Evolutionary conservation across 2,888 invertebrate genomes (phyloP).

Genomic region (Philopedon plagiatum): DNA sequence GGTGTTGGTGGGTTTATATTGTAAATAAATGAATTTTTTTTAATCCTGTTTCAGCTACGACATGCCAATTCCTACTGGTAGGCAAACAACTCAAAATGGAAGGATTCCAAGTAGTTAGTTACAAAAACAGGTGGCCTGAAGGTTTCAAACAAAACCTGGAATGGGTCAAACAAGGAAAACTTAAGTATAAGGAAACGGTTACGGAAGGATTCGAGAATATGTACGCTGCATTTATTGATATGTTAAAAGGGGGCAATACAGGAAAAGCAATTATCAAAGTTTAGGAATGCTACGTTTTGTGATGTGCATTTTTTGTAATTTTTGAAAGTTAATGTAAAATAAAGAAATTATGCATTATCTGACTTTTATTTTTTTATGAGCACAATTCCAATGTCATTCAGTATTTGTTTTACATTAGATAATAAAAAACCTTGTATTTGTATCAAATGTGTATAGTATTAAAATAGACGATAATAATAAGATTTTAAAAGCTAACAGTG

Average conservation of each 20-base stretch:
- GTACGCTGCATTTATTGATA: constrained; percentile 56
- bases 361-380: no score
- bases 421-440: no score
- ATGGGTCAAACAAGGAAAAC: constrained; percentile 78
- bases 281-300: constrained; percentile 29
- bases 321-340: no score
- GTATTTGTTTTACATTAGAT: no score
- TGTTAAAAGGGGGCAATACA: constrained; percentile 55
- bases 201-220: constrained; percentile 74
- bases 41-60: constrained; percentile 11
- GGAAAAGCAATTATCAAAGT: constrained; percentile 59
- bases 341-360: no score
- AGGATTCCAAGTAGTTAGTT: constrained; percentile 55
- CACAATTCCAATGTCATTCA: no score
- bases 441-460: no score
- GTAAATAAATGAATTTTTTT: no score
- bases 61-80: constrained; percentile 16
- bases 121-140: constrained; percentile 72
- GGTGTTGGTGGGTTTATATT: no score
- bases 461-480: no score
- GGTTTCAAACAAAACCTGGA: constrained; percentile 75
- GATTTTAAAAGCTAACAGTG: no score
- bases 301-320: no score
- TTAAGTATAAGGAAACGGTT: constrained; percentile 79
- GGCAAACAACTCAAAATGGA: constrained; percentile 55